phyloP scores from a whole-genome alignment of 2,888 invertebrate species.

The Eudemis profundana region DNA sequence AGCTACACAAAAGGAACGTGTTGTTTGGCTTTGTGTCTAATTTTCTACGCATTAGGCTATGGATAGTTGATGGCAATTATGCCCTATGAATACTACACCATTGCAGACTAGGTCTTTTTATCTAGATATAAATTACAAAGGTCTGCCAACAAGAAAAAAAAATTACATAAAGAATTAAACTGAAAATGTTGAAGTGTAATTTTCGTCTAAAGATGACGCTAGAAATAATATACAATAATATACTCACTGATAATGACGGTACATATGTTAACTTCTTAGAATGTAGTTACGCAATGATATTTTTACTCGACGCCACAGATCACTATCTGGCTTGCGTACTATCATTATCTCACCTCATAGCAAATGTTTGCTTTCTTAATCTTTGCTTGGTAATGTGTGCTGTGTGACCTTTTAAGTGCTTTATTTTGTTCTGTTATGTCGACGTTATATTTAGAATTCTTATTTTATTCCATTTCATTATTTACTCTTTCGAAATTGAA shows the following conservation, averaged over 20 bases:
- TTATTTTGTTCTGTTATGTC: slow-evolving; percentile 18
- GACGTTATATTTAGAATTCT: slow-evolving; percentile 9
- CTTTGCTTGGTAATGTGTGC: slow-evolving; percentile 49
- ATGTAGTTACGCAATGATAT: slow-evolving; percentile 38
- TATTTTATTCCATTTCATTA: not conserved
- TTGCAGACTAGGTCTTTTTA: too few species aligned
- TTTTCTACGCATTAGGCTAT: too few species aligned
- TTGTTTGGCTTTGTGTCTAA: too few species aligned
- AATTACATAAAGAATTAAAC: slow-evolving; percentile 3
- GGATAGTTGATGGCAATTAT: too few species aligned
- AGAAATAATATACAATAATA: slow-evolving; percentile 4
- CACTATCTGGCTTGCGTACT: slow-evolving; percentile 35
- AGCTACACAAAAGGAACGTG: too few species aligned
- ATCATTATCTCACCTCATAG: slow-evolving; percentile 44
- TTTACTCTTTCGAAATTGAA: not conserved
- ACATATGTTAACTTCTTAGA: slow-evolving; percentile 13
- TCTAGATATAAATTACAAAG: too few species aligned
- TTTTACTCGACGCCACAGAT: slow-evolving; percentile 39
- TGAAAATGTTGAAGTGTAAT: not conserved
- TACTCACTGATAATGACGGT: slow-evolving; percentile 22
- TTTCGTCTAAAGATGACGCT: not conserved
- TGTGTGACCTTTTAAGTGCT: slow-evolving; percentile 33
- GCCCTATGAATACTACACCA: too few species aligned
- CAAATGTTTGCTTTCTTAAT: slow-evolving; percentile 56
- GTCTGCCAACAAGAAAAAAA: too few species aligned